Base-by-base conservation (phyloP, 2,888 invertebrate genomes). In the Cataglyphis cursor region DNA sequence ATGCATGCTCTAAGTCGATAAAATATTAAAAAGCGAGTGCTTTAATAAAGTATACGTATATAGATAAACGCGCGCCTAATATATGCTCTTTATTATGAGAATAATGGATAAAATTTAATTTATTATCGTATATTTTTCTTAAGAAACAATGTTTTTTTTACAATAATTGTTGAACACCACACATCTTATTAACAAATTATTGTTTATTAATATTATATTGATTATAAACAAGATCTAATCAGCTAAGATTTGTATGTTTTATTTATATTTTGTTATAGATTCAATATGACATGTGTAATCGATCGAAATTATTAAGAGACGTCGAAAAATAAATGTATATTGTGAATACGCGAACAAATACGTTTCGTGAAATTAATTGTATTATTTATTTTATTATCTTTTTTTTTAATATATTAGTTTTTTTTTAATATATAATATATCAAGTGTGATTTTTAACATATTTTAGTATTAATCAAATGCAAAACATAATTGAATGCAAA, bases 401-500 rank as follows among this genome's bases (percentile, higher is more conserved):
- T n/a, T n/a, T n/a, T n/a, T n/a, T n/a, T n/a, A n/a, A n/a, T n/a
- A n/a, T n/a, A n/a, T n/a, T n/a, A n/a, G n/a, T n/a, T n/a, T n/a
- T n/a, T n/a, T n/a, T n/a, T n/a, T n/a, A n/a, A n/a, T n/a, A n/a
- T n/a, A n/a, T n/a, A n/a, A 44, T 15, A 8, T 57, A 41, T 68
- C 18, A 57, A 59, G 18, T 70, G 18, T 24, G 8, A 68, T 31
- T 12, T 6, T 28, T 18, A 31, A 28, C n/a, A 5, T 48, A 48
- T 48, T 48, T 48, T 48, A n/a, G n/a, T 48, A 6, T 48, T 18
- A 64, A 57, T 31, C 31, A 31, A 57, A 68, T 10, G 24, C 15
- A 24, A 57, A 57, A 57, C 57, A 18, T 78, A 57, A 78, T 68
- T 59, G 44, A 44, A 70, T 44, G 21, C 44, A 70, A 78, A 70